Evolutionary conservation across 2,888 invertebrate species (phyloP), one percentile per base, ranked within the genome.

Genomic region (Zele albiditarsus): DNA sequence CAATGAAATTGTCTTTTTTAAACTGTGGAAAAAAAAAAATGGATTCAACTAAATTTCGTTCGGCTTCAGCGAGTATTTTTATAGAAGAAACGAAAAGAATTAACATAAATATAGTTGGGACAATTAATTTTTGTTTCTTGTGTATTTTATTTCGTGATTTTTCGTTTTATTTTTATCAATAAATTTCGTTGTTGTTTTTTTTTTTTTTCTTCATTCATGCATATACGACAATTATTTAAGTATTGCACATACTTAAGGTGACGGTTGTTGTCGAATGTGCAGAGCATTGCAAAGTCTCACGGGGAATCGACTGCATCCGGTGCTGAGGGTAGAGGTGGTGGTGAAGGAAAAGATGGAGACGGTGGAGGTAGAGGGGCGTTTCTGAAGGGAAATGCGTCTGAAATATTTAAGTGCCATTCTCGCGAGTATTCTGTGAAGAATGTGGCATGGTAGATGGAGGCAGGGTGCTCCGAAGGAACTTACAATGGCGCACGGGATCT

Each of bases 381-480:
- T 3, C 27, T 62, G 25, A 20, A 62, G 28, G 62, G 62, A 62
- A 62, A 62, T 62, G 62, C n/a, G 28, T 31, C n/a, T 62, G 28
- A 62, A 62, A 62, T 62, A 62, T 62, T 62, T 62, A 62, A 31
- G 28, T 31, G 62, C 28, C 31, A 62, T 62, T 62, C 62, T 62
- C 62, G 16, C 62, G 27, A n/a, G 62, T 31, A 28, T 31, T 31
- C 16, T 27, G 25, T 1, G 14, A 62, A 27, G 31, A 62, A 28
- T n/a, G 62, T 60, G 12, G 25, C 20, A 25, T 57, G 2, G 28
- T 20, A 20, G 5, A 8, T 20, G 53, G 10, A 8, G 20, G 8
- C 20, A 53, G 3, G 8, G 20, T n/a, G n/a, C 23, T 8, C 5
- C 4, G 20, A 53, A n/a, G 53, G 53, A 20, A 53, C 53, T n/a